Percentiles rank a stretch among this genome's conserved stretches.
Conservation (phyloP, 2,797 vertebrate genomes). For the Lycodopsis pacificus region DNA sequence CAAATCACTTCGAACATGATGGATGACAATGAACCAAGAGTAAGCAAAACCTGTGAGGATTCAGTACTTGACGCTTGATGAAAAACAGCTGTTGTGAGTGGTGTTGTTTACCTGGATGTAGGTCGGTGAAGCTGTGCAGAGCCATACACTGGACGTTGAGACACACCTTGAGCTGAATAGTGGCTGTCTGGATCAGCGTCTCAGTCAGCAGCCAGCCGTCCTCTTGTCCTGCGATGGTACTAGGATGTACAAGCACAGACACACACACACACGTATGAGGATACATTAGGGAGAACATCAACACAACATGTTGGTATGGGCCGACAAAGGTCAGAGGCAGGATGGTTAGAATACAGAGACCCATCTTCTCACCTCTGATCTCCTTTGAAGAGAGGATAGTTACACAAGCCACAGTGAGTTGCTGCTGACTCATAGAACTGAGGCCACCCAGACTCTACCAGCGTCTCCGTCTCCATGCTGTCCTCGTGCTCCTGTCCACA, state of each 20-base stretch:
- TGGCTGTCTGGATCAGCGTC: constrained; percentile 89
- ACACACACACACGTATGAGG: neutral
- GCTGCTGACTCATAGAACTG: constrained; percentile 93
- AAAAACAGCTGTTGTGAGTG: neutral
- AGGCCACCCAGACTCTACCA: constrained; percentile 93
- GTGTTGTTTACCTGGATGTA: constrained; percentile 89
- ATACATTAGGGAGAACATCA: constrained; percentile 8
- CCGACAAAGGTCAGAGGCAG: neutral
- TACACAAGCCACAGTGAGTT: constrained; percentile 92
- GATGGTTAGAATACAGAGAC: neutral
- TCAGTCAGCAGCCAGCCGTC: constrained; percentile 97
- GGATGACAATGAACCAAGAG: neutral
- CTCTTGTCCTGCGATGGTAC: constrained; percentile 91
- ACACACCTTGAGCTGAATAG: constrained; percentile 94
- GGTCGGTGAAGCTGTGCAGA: constrained; percentile 95
- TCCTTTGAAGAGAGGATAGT: constrained; percentile 92
- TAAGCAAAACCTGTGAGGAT: neutral
- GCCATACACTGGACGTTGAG: constrained; percentile 93
- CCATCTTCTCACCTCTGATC: constrained; percentile 87
- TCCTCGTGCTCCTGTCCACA: constrained; percentile 45
- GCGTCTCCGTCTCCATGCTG: constrained; percentile 77
- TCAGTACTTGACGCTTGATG: neutral
- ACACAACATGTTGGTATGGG: neutral
- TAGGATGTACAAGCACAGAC: constrained; percentile 59
- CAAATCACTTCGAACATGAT: neutral